These are phyloP conservation scores for Podarcis cretensis DNA, from an alignment of 2,113 vertebrate species.

Conservation along the genomic window DNA sequence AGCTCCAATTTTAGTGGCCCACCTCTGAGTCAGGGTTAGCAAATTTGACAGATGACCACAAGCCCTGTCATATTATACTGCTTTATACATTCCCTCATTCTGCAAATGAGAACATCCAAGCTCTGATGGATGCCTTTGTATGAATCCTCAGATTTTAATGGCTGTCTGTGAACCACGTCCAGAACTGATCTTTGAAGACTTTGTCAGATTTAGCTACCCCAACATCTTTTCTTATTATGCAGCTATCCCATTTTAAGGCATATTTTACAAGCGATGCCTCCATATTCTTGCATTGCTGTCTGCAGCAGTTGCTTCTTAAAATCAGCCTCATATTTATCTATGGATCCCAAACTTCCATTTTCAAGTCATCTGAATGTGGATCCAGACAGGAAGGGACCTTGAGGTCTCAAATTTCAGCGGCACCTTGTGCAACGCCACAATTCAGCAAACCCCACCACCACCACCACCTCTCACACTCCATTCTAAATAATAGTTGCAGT, in stretches of 20 bases:
- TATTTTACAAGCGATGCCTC: background rate
- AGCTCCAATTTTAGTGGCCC: background rate
- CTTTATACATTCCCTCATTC: background rate
- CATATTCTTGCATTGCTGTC: background rate
- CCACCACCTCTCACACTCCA: too few species aligned
- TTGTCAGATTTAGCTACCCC: background rate
- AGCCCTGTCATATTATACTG: background rate
- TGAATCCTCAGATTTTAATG: slow-evolving; percentile 5
- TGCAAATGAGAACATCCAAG: background rate
- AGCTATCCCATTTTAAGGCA: background rate
- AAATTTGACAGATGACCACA: slow-evolving; percentile 6
- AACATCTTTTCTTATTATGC: background rate
- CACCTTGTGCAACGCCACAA: too few species aligned
- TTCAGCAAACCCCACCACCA: too few species aligned
- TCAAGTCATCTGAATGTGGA: background rate
- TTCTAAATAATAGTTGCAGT: too few species aligned
- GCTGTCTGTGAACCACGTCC: background rate
- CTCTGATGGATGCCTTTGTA: background rate
- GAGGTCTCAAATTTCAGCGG: too few species aligned
- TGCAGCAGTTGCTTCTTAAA: background rate
- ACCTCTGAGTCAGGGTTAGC: background rate
- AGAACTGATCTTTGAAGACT: background rate
- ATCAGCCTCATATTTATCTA: background rate
- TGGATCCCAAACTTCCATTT: background rate
- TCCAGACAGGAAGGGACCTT: too few species aligned